Evolutionary conservation across 2,113 vertebrate genomes (phyloP), one percentile per base, ranked within the genome.

Genomic region (Falco punctatus): DNA sequence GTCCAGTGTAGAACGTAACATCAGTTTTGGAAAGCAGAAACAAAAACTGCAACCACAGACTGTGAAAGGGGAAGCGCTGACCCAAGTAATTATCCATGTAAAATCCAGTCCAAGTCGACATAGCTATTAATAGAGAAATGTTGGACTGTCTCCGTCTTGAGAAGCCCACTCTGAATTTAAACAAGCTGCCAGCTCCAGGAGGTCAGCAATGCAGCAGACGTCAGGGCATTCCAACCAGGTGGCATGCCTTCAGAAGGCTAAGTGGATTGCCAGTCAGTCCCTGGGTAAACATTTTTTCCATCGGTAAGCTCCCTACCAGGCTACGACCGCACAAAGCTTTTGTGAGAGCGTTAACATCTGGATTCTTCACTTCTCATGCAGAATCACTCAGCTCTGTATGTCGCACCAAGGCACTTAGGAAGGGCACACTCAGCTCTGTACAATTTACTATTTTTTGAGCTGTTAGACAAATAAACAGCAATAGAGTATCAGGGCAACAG

Each of bases 161-260:
- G 83, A 96, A 95, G 64, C 72, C 46, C 69, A 58, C 82, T 92
- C 62, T 46, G 86, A 93, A 86, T 49, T 75, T 55, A 32, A 88
- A 66, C 40, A 73, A 86, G 82, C 82, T 94, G 92, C 32, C 71
- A 81, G 59, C 44, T 46, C 44, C 5, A 48, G 58, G 28, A 90
- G 44, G 59, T 54, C 91, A 86, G 74, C 71, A 58, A n/a, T 32
- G 48, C 72, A 90, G 80, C 92, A 65, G 82, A 28, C 7, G 2
- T 35, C 3, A 1, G 74, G 73, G 82, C 75, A 73, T 42, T 49
- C 69, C 17, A 23, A 8, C 46, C 51, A 86, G 79, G 88, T 65
- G 64, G 75, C n/a, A 51, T 57, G 73, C 24, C 72, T 86, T 92
- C 75, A 86, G 75, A 83, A 62, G 40, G 27, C 54, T 62, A 22